A percentile compares a stretch with the other conserved stretches of the same genome.
These are phyloP conservation scores for Aleadryas rufinucha DNA, from an alignment of 2,113 vertebrate genomes.

Conservation along the genomic window DNA sequence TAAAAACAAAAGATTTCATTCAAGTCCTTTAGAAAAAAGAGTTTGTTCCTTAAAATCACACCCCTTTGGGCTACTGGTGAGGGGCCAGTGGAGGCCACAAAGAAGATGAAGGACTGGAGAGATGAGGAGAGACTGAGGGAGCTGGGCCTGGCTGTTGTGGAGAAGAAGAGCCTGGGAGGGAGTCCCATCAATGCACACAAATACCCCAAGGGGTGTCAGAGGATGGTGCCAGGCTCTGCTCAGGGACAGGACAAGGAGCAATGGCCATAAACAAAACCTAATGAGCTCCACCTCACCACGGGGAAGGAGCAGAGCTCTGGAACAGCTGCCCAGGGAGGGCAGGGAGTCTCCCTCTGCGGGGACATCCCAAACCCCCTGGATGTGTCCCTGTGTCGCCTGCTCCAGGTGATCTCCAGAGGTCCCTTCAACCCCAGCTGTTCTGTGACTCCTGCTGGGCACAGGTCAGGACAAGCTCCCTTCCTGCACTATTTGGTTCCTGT, in stretches of 20 bases:
- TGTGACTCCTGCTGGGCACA: background rate
- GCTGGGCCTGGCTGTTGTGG: background rate
- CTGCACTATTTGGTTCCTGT: background rate
- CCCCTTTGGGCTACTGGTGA: background rate
- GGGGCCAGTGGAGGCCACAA: background rate
- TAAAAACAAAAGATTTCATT: accelerated
- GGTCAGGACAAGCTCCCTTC: background rate
- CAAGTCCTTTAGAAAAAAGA: background rate
- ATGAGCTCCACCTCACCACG: accelerated
- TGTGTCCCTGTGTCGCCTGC: background rate
- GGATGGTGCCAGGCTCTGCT: background rate
- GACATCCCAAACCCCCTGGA: accelerated
- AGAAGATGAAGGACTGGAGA: background rate
- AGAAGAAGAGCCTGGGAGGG: background rate
- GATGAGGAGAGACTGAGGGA: background rate
- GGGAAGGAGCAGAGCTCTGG: background rate
- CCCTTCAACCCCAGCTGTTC: accelerated
- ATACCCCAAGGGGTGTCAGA: accelerated
- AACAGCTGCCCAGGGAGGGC: background rate
- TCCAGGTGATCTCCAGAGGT: background rate
- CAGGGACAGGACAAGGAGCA: background rate
- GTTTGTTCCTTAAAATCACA: background rate
- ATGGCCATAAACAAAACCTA: background rate
- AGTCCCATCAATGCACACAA: background rate
- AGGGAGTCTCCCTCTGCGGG: background rate